Conservation (phyloP, 2,797 vertebrate genomes). For the Smutsia temminckii region DNA sequence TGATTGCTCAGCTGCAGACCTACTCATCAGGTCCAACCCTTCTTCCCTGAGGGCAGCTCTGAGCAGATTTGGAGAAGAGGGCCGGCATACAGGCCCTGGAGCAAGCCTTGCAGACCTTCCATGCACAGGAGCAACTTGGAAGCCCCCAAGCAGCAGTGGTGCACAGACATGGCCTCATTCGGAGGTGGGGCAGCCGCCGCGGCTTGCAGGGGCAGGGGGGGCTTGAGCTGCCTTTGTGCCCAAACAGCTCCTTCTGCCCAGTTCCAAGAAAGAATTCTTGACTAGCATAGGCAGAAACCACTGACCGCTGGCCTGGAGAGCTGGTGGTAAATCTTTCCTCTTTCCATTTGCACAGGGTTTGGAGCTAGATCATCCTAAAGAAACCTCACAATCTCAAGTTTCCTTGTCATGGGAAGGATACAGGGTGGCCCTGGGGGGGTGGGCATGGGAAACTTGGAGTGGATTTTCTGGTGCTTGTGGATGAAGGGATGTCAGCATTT, state of each 20-base stretch:
- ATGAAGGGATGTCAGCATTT: background rate
- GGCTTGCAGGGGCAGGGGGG: background rate
- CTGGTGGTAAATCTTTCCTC: background rate
- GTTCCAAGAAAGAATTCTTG: constrained; percentile 15
- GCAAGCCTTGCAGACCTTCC: too few relatives aligned
- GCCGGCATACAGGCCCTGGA: background rate
- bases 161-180: background rate
- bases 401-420: background rate
- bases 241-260: background rate
- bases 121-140: background rate
- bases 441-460: background rate
- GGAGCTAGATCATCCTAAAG: background rate
- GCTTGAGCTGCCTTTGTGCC: background rate
- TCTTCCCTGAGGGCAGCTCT: background rate
- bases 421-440: background rate
- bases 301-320: background rate
- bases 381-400: constrained; percentile 49
- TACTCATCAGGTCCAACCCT: background rate
- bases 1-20: background rate
- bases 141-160: too few relatives aligned
- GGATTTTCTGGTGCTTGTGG: background rate
- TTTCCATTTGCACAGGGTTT: background rate
- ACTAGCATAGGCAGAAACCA: background rate
- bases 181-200: too few relatives aligned
- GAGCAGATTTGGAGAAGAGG: background rate